These are phyloP conservation scores for Lophius piscatorius DNA, from an alignment of 2,113 vertebrate species.

Conservation along the genomic window DNA sequence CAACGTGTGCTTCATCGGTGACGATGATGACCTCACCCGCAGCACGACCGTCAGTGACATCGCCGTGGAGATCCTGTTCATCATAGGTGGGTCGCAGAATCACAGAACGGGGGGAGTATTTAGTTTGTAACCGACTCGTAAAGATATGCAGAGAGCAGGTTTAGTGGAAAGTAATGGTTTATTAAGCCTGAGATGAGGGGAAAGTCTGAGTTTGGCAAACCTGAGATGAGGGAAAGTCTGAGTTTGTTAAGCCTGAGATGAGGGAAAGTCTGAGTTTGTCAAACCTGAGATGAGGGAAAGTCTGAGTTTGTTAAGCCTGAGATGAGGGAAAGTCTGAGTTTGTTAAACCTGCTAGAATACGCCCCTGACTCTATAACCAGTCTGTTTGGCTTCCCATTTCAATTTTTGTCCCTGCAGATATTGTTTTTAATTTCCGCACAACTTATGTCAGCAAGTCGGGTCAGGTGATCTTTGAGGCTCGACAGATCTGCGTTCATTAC, in stretches of 20 bases:
- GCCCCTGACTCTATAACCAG: too few species aligned
- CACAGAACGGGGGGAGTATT: background rate
- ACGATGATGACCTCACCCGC: conserved; percentile 94
- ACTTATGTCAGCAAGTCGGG: conserved; percentile 98
- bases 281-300: too few species aligned
- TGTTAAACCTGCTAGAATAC: too few species aligned
- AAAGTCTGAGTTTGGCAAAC: too few species aligned
- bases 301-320: too few species aligned
- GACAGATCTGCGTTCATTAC: conserved; percentile 98
- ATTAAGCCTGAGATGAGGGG: too few species aligned
- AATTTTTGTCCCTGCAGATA: conserved; percentile 81
- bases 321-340: too few species aligned
- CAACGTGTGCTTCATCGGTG: conserved; percentile 96
- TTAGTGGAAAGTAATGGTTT: background rate
- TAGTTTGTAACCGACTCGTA: background rate
- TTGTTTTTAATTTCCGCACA: conserved; percentile 97
- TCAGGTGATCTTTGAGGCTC: conserved; percentile 98
- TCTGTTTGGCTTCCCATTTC: background rate
- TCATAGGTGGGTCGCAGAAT: conserved; percentile 85
- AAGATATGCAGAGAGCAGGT: background rate
- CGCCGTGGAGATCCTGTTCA: conserved; percentile 97
- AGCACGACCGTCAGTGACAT: conserved; percentile 98
- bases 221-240: too few species aligned
- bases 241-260: too few species aligned
- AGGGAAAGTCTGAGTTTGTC: too few species aligned